These are phyloP conservation scores for Discoglossus pictus DNA, from an alignment of 2,797 vertebrate species.

Conservation along the genomic window DNA sequence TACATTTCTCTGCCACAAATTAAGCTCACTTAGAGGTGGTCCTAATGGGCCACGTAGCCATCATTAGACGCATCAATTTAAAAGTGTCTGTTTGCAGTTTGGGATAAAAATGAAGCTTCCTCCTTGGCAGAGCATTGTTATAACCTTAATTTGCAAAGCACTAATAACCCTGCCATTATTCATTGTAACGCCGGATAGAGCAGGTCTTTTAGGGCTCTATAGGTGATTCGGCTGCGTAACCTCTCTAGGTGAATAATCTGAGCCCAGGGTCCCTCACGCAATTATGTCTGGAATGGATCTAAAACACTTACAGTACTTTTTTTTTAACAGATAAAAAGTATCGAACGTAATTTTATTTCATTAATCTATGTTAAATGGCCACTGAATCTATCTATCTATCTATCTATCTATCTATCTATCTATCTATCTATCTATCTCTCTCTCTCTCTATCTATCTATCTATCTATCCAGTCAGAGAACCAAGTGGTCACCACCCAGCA, in stretches of 20 bases:
- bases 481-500: no score
- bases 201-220: slow-evolving; percentile 56
- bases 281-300: slow-evolving; percentile 29
- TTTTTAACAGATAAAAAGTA: no score
- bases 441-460: no score
- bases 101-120: slow-evolving; percentile 71
- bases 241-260: slow-evolving; percentile 55
- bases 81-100: slow-evolving; percentile 74
- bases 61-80: slow-evolving; percentile 80
- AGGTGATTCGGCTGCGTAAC: slow-evolving; percentile 58
- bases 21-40: slow-evolving; percentile 83
- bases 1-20: slow-evolving; percentile 83
- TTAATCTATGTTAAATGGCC: no score
- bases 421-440: no score
- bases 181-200: slow-evolving; percentile 66
- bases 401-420: no score
- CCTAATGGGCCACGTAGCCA: slow-evolving; percentile 80
- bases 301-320: no score
- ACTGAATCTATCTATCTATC: no score
- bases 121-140: slow-evolving; percentile 68
- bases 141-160: slow-evolving; percentile 75
- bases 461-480: no score
- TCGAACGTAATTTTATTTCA: no score
- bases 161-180: slow-evolving; percentile 74
- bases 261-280: slow-evolving; percentile 35